Conservation (phyloP, 2,888 invertebrate genomes). For the Erebia aethiops region DNA sequence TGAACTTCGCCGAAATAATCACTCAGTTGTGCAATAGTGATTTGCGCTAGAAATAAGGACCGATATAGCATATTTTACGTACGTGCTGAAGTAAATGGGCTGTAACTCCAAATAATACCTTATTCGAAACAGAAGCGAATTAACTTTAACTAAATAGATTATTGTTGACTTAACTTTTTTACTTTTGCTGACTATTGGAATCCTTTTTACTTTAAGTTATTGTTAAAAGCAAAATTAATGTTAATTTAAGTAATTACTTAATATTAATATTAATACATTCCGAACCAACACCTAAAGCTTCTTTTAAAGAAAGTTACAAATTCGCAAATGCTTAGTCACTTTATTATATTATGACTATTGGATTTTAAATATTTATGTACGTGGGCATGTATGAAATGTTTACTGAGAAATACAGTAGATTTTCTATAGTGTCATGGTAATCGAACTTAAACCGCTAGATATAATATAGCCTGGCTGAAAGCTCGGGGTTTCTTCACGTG, state of each 20-base stretch:
- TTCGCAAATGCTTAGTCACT: slow-evolving; percentile 4
- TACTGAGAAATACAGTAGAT: background rate
- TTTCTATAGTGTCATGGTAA: too few relatives aligned
- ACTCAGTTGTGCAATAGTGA: background rate
- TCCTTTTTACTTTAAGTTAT: too few relatives aligned
- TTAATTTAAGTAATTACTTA: too few relatives aligned
- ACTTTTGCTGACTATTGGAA: too few relatives aligned
- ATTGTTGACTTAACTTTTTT: too few relatives aligned
- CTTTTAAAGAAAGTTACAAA: background rate
- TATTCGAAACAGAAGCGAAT: background rate
- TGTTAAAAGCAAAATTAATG: too few relatives aligned
- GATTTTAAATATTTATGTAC: background rate
- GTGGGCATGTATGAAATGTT: slow-evolving; percentile 1
- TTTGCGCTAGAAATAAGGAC: background rate
- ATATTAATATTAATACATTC: background rate
- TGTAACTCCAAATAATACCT: background rate
- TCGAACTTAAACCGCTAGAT: too few relatives aligned
- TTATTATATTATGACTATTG: slow-evolving; percentile 1
- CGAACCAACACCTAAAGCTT: background rate
- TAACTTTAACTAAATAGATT: too few relatives aligned
- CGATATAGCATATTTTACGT: background rate
- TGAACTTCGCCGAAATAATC: slow-evolving; percentile 12
- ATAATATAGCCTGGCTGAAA: too few relatives aligned
- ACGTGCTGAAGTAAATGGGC: too few relatives aligned
- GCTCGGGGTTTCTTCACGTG: too few relatives aligned